Evolutionary conservation across 2,113 vertebrate species (phyloP), one percentile per base, ranked within the genome.

Genomic region (Tragelaphus imberbis): DNA sequence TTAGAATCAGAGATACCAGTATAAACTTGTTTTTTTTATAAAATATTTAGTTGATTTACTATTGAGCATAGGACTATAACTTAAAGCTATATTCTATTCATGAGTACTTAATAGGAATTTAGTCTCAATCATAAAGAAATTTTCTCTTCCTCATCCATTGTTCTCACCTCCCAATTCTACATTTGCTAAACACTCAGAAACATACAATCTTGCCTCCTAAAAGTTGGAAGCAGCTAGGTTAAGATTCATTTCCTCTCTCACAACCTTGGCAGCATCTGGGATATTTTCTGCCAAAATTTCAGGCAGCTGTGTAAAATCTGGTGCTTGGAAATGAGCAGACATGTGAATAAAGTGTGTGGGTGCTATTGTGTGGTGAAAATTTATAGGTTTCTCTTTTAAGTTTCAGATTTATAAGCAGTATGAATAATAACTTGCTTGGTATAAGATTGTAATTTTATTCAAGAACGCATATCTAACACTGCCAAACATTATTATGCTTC

Each of bases 381-480:
- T 95, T 97, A 93, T 89, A 88, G 27, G 82, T 84, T 98, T 95
- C 75, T n/a, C 53, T 91, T 93, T 96, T 88, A 49, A 85, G 65
- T 85, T 96, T 97, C 63, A 95, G 77, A 75, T 96, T 97, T 93
- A 95, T 93, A 91, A 92, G 84, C 71, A 82, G 44, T 36, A 25
- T 65, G 19, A 93, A 84, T 94, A 92, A 96, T 93, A 81, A 61
- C 15, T n/a, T 87, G 7, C 23, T 89, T 6, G 80, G 15, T 61
- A 9, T 61, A 63, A 75, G 4, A 16, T 81, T 71, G 5, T 75
- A 95, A 90, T 97, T 96, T 95, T 82, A 47, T 89, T 97, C 28
- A 89, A 87, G 84, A 96, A 96, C n/a, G 4, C 3, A 58, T 6
- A 79, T 89, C 19, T 51, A 86, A 59, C 33, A 44, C 10, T 87